These are phyloP conservation scores for Oreotragus oreotragus DNA, from an alignment of 2,113 vertebrate genomes.

Conservation along the genomic window DNA sequence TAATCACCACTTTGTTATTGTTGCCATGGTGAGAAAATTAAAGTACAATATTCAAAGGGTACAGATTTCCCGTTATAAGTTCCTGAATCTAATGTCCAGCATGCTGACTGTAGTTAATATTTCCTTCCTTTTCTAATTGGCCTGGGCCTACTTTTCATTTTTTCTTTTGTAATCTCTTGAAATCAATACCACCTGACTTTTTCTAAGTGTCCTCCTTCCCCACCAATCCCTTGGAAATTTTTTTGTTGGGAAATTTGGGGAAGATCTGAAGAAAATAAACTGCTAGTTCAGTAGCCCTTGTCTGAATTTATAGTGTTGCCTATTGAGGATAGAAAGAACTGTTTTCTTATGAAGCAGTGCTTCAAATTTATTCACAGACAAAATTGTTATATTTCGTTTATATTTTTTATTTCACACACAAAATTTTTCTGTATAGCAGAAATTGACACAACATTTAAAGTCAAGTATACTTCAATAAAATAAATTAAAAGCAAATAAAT, in stretches of 20 bases:
- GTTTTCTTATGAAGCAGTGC: not conserved
- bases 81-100: not conserved
- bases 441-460: not conserved
- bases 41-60: not conserved
- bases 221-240: not conserved
- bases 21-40: not conserved
- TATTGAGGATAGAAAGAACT: not conserved
- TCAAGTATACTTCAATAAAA: not conserved
- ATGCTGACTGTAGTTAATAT: not conserved
- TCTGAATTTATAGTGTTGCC: not conserved
- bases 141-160: not conserved
- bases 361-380: not conserved
- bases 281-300: not conserved
- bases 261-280: not conserved
- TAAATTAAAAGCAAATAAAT: not conserved
- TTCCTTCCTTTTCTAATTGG: not conserved
- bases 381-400: not conserved
- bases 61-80: not conserved
- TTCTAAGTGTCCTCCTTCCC: not conserved
- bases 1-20: not conserved
- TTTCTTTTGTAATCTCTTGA: not conserved
- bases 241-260: not conserved
- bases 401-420: not conserved
- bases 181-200: not conserved
- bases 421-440: not conserved